phyloP scores from a whole-genome alignment of 2,113 vertebrate species.

The Melospiza georgiana region DNA sequence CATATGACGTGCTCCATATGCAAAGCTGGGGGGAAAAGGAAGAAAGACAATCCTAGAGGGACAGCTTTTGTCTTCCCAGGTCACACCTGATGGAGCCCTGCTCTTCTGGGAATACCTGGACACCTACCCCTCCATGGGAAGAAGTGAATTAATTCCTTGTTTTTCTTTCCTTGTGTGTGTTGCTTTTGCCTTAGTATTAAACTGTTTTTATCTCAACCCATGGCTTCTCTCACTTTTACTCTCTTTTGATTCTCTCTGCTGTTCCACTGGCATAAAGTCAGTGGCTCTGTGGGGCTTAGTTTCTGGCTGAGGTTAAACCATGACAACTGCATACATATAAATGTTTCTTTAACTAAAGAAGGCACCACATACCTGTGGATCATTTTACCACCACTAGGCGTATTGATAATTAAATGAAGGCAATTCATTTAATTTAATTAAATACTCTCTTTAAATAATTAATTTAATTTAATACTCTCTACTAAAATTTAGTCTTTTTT shows the following conservation, averaged over 20 bases:
- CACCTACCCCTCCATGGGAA: not conserved
- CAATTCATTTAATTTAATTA: not conserved
- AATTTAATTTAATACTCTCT: not conserved
- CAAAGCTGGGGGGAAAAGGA: not conserved
- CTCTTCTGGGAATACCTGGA: not conserved
- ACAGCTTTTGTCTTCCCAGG: not conserved
- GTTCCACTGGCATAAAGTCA: not conserved
- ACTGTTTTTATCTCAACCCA: too few relatives aligned
- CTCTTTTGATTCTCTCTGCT: too few relatives aligned
- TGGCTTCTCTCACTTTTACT: not conserved
- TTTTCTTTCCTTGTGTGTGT: not conserved
- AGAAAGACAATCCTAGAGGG: not conserved
- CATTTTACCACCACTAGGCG: not conserved
- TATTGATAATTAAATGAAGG: not conserved
- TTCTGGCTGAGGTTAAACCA: not conserved
- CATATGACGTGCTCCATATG: accelerated
- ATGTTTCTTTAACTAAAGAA: not conserved
- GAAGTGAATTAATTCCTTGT: not conserved
- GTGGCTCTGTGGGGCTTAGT: not conserved
- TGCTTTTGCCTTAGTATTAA: not conserved
- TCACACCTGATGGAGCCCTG: not conserved
- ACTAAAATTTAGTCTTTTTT: not conserved
- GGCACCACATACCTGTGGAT: not conserved
- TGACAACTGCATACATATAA: not conserved
- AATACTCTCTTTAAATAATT: too few relatives aligned